Percentiles rank a stretch among this genome's conserved stretches.
These are phyloP conservation scores for Crotophaga sulcirostris DNA, from an alignment of 2,113 vertebrate species.

Conservation along the genomic window DNA sequence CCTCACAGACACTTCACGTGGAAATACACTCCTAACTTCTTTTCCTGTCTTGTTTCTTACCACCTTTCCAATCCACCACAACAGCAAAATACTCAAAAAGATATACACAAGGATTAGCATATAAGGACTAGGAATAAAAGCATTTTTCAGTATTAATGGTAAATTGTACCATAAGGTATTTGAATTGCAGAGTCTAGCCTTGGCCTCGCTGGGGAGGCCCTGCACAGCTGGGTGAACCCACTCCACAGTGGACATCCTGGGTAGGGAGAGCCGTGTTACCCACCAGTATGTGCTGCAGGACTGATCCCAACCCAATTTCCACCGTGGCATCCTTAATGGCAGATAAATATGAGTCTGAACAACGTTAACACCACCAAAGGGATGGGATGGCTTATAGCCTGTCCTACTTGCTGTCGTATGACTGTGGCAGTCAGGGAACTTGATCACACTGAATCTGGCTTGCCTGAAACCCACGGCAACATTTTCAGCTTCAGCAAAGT, in stretches of 20 bases:
- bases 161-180: neutral
- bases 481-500: neutral
- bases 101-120: neutral
- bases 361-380: rapidly evolving
- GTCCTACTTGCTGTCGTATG: neutral
- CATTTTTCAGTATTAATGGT: neutral
- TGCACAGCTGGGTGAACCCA: neutral
- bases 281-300: neutral
- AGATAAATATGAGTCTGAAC: rapidly evolving
- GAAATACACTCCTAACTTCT: neutral
- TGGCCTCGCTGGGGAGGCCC: neutral
- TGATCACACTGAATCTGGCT: neutral
- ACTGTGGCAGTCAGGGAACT: neutral
- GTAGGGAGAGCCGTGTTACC: neutral
- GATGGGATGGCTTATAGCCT: neutral
- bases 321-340: neutral
- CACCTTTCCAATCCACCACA: neutral
- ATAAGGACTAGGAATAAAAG: neutral
- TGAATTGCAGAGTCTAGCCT: neutral
- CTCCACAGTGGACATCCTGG: rapidly evolving
- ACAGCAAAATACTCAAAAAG: neutral
- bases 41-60: neutral
- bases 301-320: neutral
- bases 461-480: neutral
- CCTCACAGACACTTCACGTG: neutral